phyloP scores from a whole-genome alignment of 2,113 vertebrate species.

The Malaclemys terrapin region DNA sequence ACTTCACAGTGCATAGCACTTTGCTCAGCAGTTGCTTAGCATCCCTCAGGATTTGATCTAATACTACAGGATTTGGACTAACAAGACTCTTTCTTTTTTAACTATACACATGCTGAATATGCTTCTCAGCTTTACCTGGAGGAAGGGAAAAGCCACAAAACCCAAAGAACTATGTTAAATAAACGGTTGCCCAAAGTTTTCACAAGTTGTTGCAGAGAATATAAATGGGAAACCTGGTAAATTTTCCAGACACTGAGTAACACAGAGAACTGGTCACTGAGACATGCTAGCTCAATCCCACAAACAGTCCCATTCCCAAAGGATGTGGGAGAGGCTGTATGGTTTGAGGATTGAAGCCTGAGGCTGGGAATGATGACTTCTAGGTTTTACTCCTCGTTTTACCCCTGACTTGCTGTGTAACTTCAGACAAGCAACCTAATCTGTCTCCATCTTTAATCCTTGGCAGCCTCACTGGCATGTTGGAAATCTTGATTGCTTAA shows the following conservation, averaged over 20 bases:
- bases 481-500: conserved; percentile 3
- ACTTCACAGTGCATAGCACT: neutral
- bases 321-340: neutral
- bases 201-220: neutral
- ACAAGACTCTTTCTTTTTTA: neutral
- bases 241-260: neutral
- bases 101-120: neutral
- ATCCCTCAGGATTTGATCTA: neutral
- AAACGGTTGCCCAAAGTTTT: neutral
- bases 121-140: neutral
- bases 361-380: neutral
- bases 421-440: neutral
- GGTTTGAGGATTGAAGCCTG: neutral
- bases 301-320: neutral
- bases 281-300: neutral
- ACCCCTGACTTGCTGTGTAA: neutral
- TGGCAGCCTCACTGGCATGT: neutral
- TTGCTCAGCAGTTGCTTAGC: neutral
- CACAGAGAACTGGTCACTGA: accelerated
- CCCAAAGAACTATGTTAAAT: neutral
- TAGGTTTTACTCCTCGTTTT: neutral
- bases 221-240: neutral
- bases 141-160: neutral
- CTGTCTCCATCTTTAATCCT: neutral
- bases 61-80: neutral